Percentiles rank a stretch among this genome's conserved stretches.
Evolutionary conservation across 2,888 invertebrate species (phyloP).

Genomic region (Pemphredon lugubris): DNA sequence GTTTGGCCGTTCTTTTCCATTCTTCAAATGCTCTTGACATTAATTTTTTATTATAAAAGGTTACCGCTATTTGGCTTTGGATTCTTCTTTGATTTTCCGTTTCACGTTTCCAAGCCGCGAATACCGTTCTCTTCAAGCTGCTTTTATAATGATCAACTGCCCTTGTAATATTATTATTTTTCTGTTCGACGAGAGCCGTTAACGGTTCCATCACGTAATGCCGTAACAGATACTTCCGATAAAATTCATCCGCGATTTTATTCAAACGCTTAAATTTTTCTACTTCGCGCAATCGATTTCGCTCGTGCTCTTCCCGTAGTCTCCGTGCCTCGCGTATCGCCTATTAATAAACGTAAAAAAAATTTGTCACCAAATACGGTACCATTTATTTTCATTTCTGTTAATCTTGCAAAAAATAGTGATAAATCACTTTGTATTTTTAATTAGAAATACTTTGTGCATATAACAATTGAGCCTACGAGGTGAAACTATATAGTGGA

Average conservation of each 20-base stretch:
- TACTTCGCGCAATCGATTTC: slow-evolving; percentile 62
- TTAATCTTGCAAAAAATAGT: too few species aligned
- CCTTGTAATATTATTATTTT: slow-evolving; percentile 70
- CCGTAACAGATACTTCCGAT: slow-evolving; percentile 70
- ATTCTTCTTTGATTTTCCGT: slow-evolving; percentile 52
- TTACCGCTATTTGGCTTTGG: slow-evolving; percentile 62
- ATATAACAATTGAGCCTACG: slow-evolving; percentile 27
- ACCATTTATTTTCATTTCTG: too few species aligned
- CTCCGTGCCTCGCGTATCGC: slow-evolving; percentile 70
- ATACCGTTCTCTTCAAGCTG: slow-evolving; percentile 81
- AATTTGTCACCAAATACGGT: too few species aligned
- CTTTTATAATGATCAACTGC: slow-evolving; percentile 84
- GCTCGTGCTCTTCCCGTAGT: slow-evolving; percentile 71
- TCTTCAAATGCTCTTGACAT: slow-evolving; percentile 58
- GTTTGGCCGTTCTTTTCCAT: slow-evolving; percentile 64
- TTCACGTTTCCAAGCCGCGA: slow-evolving; percentile 83
- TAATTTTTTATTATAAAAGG: slow-evolving; percentile 67
- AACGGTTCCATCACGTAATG: slow-evolving; percentile 71
- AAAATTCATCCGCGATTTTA: slow-evolving; percentile 69
- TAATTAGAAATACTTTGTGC: slow-evolving; percentile 30
- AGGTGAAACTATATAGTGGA: slow-evolving; percentile 47
- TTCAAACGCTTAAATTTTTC: slow-evolving; percentile 67
- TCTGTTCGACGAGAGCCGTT: slow-evolving; percentile 64
- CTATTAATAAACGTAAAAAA: slow-evolving; percentile 57
- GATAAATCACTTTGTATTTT: too few species aligned